Evolutionary conservation across 1,140 invertebrate genomes (phyloP).

Genomic region (Chlorops oryzae): DNA sequence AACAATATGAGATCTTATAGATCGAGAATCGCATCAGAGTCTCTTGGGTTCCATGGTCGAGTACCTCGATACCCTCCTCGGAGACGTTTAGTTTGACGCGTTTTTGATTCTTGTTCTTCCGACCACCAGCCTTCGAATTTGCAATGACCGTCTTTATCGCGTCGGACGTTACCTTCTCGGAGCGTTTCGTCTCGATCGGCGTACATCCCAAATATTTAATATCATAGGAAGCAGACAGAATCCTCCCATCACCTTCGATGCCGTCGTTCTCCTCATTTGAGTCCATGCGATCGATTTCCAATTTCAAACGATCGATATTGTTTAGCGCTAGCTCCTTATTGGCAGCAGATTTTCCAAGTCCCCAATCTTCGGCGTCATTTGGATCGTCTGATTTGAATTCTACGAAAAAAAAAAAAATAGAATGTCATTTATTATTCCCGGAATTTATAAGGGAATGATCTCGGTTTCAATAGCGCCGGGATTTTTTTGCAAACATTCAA

Average conservation of each 20-base stretch:
- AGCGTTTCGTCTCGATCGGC: constrained; percentile 59
- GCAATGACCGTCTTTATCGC: constrained; percentile 66
- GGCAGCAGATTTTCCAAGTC: no score
- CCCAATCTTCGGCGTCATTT: constrained; percentile 12
- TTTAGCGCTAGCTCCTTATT: no score
- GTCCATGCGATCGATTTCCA: constrained; percentile 48
- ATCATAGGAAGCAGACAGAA: constrained; percentile 53
- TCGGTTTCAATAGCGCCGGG: no score
- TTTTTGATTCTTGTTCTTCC: constrained; percentile 63
- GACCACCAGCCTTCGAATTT: constrained; percentile 56
- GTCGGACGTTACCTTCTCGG: constrained; percentile 58
- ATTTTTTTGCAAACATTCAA: no score
- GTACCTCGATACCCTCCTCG: constrained; percentile 66
- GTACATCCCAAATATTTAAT: constrained; percentile 69
- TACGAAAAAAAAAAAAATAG: constrained; percentile 26
- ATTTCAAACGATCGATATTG: constrained; percentile 7
- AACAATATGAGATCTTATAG: constrained; percentile 87
- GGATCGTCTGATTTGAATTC: constrained; percentile 26
- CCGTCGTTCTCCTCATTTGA: constrained; percentile 46
- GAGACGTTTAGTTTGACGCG: constrained; percentile 67
- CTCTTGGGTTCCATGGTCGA: constrained; percentile 63
- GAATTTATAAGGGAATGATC: no score
- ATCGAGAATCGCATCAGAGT: constrained; percentile 72
- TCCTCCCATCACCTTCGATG: constrained; percentile 6
- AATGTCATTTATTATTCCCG: no score